These are phyloP conservation scores for Terrapene triunguis DNA, from an alignment of 2,113 vertebrate species.

Conservation along the genomic window DNA sequence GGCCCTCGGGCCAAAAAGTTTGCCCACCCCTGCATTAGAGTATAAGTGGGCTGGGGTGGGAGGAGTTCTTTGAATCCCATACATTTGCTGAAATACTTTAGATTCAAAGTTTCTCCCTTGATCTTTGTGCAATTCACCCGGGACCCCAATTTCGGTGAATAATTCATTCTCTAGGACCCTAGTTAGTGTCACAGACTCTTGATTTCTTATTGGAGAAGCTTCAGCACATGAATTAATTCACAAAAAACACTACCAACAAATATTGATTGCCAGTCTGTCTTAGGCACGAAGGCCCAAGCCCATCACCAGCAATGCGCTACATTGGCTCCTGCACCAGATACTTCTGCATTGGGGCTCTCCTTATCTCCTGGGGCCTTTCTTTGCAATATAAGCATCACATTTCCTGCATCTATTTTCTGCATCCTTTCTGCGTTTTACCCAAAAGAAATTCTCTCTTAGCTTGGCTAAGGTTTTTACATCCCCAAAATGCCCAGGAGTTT, in stretches of 20 bases:
- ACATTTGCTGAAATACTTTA: no score
- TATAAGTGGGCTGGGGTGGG: no score
- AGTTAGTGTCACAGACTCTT: constrained; percentile 11
- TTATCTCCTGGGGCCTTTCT: neutral
- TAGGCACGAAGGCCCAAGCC: constrained; percentile 45
- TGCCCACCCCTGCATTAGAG: no score
- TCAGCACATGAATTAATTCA: constrained; percentile 55
- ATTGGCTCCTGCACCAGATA: neutral
- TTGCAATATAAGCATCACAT: no score
- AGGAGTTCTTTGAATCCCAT: no score
- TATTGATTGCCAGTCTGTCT: constrained; percentile 54
- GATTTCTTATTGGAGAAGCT: constrained; percentile 66
- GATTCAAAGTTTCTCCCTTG: no score
- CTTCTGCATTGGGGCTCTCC: neutral
- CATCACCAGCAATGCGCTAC: neutral
- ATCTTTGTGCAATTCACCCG: neutral
- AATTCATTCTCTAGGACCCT: constrained; percentile 34
- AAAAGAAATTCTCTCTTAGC: neutral
- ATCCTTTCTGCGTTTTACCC: neutral
- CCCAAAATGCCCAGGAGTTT: neutral
- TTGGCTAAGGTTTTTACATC: neutral
- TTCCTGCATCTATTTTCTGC: neutral
- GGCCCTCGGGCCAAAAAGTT: no score
- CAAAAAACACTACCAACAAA: constrained; percentile 65
- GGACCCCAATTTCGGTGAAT: constrained; percentile 69